These are phyloP conservation scores for Elanus axillaris DNA, from an alignment of 2,113 vertebrate genomes.

Conservation along the genomic window DNA sequence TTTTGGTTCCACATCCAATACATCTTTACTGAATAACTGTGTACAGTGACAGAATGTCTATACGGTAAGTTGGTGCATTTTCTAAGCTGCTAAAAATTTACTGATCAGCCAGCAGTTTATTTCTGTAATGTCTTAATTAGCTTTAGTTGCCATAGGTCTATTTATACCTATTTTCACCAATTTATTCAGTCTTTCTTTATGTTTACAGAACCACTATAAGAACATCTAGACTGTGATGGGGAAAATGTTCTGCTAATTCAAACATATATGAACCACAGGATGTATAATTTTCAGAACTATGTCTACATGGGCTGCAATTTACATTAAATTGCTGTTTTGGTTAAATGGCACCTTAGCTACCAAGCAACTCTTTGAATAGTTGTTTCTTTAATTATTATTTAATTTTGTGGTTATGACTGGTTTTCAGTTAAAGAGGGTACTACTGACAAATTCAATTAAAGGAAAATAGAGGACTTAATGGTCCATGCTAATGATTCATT, in stretches of 20 bases:
- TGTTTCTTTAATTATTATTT: slow-evolving; percentile 93
- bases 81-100: slow-evolving; percentile 23
- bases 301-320: slow-evolving; percentile 79
- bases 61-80: background rate
- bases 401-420: slow-evolving; percentile 89
- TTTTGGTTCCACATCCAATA: background rate
- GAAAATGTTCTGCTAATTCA: slow-evolving; percentile 67
- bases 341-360: slow-evolving; percentile 84
- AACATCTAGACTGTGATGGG: slow-evolving; percentile 22
- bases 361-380: slow-evolving; percentile 84
- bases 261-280: slow-evolving; percentile 75
- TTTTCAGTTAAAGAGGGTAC: slow-evolving; percentile 91
- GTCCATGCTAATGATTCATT: slow-evolving; percentile 94
- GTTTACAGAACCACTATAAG: slow-evolving; percentile 26
- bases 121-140: slow-evolving; percentile 1
- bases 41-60: background rate
- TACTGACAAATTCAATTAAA: slow-evolving; percentile 99
- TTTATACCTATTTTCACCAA: slow-evolving; percentile 29
- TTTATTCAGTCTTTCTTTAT: slow-evolving; percentile 32
- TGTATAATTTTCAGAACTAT: slow-evolving; percentile 77
- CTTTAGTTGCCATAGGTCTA: background rate
- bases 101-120: background rate
- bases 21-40: background rate
- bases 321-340: slow-evolving; percentile 86
- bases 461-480: slow-evolving; percentile 93